Conservation (phyloP, 2,888 invertebrate genomes). For the Pasiphila rectangulata region DNA sequence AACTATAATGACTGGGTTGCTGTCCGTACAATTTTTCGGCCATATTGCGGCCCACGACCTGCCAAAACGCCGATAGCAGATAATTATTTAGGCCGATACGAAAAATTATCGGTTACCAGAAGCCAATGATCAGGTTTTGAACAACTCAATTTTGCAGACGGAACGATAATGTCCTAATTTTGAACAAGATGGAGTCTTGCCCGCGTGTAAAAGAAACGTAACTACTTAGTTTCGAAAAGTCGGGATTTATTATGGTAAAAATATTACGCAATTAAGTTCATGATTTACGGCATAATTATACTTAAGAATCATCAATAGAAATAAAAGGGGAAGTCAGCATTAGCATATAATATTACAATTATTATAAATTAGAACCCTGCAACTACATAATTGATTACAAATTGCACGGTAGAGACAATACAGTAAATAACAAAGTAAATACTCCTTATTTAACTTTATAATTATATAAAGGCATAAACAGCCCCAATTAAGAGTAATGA, state of each 20-base stretch:
- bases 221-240: no score
- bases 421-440: neutral
- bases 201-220: no score
- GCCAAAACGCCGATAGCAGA: conserved; percentile 69
- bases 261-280: no score
- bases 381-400: neutral
- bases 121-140: conserved; percentile 57
- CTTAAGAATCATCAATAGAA: no score
- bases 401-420: neutral
- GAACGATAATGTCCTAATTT: conserved; percentile 25
- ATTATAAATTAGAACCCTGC: no score
- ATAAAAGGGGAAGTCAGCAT: no score
- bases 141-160: conserved; percentile 64
- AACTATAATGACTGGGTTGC: conserved; percentile 38
- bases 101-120: conserved; percentile 67
- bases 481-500: conserved; percentile 56
- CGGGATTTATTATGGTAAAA: no score
- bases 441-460: neutral
- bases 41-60: conserved; percentile 64
- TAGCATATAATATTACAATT: no score
- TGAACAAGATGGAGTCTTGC: no score
- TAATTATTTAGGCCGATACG: conserved; percentile 72
- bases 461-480: conserved; percentile 8
- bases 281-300: no score
- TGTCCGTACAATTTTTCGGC: conserved; percentile 49